Base-by-base conservation (phyloP, 2,797 vertebrate genomes). In the Gallinago stenura region DNA sequence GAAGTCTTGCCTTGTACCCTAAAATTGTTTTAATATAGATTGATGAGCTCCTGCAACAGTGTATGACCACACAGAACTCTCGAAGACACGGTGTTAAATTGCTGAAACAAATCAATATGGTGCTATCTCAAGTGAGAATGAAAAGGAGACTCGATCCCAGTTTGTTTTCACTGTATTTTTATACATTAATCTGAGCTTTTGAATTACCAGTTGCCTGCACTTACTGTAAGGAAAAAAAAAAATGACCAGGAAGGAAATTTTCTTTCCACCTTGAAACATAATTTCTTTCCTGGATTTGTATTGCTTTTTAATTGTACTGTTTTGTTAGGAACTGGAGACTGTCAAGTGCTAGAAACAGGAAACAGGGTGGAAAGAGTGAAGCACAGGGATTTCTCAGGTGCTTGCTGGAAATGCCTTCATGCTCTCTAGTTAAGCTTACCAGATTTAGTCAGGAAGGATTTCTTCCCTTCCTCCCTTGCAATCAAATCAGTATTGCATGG, bases 231-330 rank as follows among this genome's bases (percentile, higher is more conserved):
- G 39, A 51, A 43, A 26, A 21, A 26, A 21, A 21, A 31, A n/a
- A 43, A 4, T 50, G 71, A 61, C 7, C 31, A 54, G 90, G 85
- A 93, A 90, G 85, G 90, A 95, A 78, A 46, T 65, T 46, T 76
- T 61, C 5, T 57, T 79, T 68, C 41, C 45, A 83, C 18, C 30
- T 78, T 83, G 37, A 85, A 83, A 77, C 31, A 10, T 31, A 33
- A 12, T 83, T 89, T 87, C 61, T 90, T 95, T 96, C 79, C 69
- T 72, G 85, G 53, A 60, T 83, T 93, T 90, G 65, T 86, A 28
- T 15, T 35, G 50, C 31, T 26, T 86, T 81, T 83, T 78, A 41
- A 57, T 64, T 83, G 53, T 93, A 37, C 80, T 68, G 25, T 19
- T 77, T 41, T 91, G 43, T 79, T 50, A 75, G 90, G 76, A 93